A percentile compares a stretch with the other conserved stretches of the same genome.
These are phyloP conservation scores for Petrolisthes manimaculis DNA, from an alignment of 2,888 invertebrate genomes.

Conservation along the genomic window DNA sequence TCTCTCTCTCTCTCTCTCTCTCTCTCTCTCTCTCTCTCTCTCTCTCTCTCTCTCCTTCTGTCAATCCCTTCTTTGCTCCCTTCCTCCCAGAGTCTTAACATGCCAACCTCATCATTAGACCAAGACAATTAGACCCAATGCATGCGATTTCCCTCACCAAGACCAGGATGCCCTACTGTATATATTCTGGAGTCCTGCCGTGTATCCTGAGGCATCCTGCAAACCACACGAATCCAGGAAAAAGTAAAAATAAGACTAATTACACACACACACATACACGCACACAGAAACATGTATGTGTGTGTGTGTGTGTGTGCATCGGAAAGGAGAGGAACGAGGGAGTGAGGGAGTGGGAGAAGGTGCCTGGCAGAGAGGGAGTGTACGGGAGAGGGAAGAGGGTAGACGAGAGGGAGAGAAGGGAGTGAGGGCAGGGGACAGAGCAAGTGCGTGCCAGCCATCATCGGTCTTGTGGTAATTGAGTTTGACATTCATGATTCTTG, in stretches of 20 bases:
- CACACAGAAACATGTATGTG: too few species aligned
- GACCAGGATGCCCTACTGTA: neutral
- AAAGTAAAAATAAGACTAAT: too few species aligned
- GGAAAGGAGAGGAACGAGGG: neutral
- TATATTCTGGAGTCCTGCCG: too few species aligned
- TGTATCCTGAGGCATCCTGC: too few species aligned
- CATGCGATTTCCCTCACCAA: neutral
- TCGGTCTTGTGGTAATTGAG: constrained; percentile 24
- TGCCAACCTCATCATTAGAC: constrained; percentile 14
- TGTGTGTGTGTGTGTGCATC: neutral
- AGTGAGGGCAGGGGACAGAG: neutral
- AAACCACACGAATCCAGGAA: too few species aligned
- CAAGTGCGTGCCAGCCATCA: constrained; percentile 1
- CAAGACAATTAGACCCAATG: neutral
- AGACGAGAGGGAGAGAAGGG: neutral
- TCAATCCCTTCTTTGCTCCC: neutral
- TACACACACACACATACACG: too few species aligned
- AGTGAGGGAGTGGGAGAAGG: neutral
- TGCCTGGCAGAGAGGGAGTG: neutral
- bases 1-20: constrained; percentile 22
- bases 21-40: constrained; percentile 16
- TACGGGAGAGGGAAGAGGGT: neutral
- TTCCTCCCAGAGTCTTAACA: constrained; percentile 1
- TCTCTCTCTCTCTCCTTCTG: neutral
- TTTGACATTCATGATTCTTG: constrained; percentile 24